Percentiles rank a stretch among this genome's conserved stretches.
Conservation (phyloP, 1,140 invertebrate genomes). For the Cotesia typhae region DNA sequence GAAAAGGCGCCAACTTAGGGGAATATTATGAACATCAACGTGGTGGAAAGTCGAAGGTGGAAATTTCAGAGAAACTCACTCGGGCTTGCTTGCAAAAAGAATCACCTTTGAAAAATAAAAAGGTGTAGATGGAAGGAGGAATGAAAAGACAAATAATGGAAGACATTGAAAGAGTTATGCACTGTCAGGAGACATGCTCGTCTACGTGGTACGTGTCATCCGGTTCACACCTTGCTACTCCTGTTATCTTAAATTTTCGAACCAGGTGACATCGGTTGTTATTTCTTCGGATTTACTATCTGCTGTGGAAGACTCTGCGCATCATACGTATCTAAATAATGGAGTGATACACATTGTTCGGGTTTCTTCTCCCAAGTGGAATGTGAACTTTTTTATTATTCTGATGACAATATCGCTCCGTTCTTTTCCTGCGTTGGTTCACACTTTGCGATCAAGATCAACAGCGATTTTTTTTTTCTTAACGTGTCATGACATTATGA, state of each 20-base stretch:
- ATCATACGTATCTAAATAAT: constrained; percentile 1
- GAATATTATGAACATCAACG: neutral
- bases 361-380: too few relatives aligned
- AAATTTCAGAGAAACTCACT: neutral
- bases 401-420: too few relatives aligned
- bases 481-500: too few relatives aligned
- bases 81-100: too few relatives aligned
- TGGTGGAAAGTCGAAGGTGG: neutral
- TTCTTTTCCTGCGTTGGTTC: too few relatives aligned
- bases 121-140: neutral
- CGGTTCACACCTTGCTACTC: constrained; percentile 11
- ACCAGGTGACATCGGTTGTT: constrained; percentile 10
- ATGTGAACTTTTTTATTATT: too few relatives aligned
- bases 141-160: constrained; percentile 13
- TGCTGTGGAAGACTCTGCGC: neutral
- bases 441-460: too few relatives aligned
- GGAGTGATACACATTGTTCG: neutral
- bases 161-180: neutral
- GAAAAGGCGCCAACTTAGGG: constrained; percentile 6
- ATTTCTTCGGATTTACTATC: constrained; percentile 15
- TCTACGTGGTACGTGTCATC: neutral
- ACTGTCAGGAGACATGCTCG: neutral
- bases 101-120: too few relatives aligned
- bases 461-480: too few relatives aligned
- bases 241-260: constrained; percentile 26